Conservation (phyloP, 2,797 vertebrate genomes). For the Antrozous pallidus region DNA sequence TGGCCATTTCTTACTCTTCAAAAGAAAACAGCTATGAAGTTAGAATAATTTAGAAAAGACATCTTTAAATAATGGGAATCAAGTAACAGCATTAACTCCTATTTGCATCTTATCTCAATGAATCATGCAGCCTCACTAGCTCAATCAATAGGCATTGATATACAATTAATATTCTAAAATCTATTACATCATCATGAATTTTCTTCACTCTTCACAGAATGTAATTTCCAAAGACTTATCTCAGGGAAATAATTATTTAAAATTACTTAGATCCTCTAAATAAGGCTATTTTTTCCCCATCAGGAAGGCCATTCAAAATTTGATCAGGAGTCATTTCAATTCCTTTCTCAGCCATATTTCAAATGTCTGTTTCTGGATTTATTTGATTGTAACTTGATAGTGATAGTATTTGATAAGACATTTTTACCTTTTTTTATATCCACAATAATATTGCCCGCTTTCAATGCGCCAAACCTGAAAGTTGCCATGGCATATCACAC, state of each 20-base stretch:
- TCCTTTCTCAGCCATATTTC: not conserved
- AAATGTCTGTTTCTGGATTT: not conserved
- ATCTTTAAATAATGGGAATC: not conserved
- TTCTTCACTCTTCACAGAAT: not conserved
- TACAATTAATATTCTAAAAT: not conserved
- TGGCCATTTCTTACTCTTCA: conserved; percentile 29
- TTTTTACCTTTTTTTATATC: not conserved
- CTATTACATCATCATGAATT: not conserved
- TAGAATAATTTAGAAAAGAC: not conserved
- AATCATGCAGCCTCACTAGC: not conserved
- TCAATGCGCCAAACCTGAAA: conserved; percentile 34
- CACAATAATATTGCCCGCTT: not conserved
- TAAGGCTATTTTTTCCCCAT: not conserved
- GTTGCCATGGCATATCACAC: conserved; percentile 22
- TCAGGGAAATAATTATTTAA: not conserved
- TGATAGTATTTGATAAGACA: not conserved
- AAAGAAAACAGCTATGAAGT: conserved; percentile 16
- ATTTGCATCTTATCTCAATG: not conserved
- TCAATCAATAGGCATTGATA: not conserved
- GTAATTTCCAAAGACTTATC: not conserved
- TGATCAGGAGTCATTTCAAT: not conserved
- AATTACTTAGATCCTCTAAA: not conserved
- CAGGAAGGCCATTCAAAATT: not conserved
- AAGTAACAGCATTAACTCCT: not conserved
- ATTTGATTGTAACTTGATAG: conserved; percentile 17